phyloP scores from a whole-genome alignment of 2,113 vertebrate species.

The Sylvietta virens region DNA sequence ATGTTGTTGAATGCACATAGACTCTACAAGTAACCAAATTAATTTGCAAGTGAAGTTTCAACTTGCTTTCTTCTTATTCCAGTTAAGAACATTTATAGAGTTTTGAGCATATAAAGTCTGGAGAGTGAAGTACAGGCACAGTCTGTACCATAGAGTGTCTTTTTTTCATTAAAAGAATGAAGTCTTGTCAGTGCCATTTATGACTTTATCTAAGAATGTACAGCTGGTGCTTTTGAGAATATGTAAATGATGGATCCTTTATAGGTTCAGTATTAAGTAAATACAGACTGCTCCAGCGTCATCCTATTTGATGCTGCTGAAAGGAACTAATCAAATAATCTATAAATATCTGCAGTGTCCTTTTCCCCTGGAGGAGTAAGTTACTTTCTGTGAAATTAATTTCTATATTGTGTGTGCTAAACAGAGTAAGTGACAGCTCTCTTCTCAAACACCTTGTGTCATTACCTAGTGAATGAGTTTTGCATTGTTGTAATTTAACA shows the following conservation, averaged over 20 bases:
- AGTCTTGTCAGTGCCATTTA: conserved; percentile 59
- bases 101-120: conserved; percentile 24
- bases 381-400: background rate
- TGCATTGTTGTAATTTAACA: background rate
- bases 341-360: background rate
- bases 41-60: conserved; percentile 44
- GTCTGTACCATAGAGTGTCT: conserved; percentile 15
- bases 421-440: background rate
- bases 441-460: background rate
- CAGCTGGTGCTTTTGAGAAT: conserved; percentile 58
- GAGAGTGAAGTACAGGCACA: conserved; percentile 31
- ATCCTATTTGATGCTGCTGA: background rate
- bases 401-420: background rate
- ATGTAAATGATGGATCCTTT: conserved; percentile 55
- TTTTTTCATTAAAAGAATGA: conserved; percentile 54
- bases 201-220: conserved; percentile 60
- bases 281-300: background rate
- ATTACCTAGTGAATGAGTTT: background rate
- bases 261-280: conserved; percentile 47
- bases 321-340: conserved; percentile 6
- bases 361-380: background rate
- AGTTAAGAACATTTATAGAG: conserved; percentile 38
- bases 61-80: conserved; percentile 24
- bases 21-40: conserved; percentile 29
- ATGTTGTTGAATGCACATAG: background rate